Conservation (phyloP, 2,888 invertebrate genomes). For the Dolichomitus sp. region DNA sequence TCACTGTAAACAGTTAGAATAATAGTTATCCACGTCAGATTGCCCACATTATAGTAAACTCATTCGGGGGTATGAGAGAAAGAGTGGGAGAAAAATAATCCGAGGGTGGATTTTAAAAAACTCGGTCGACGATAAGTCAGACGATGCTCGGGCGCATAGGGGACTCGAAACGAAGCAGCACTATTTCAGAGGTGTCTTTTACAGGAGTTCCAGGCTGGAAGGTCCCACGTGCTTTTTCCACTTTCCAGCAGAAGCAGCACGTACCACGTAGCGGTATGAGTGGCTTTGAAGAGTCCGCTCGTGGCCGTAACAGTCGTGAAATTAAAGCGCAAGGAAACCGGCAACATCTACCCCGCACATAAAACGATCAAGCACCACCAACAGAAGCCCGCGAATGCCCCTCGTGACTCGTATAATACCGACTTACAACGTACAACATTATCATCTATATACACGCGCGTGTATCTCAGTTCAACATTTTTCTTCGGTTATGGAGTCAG, state of each 20-base stretch:
- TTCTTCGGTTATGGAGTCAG: background rate
- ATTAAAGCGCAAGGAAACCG: conserved; percentile 37
- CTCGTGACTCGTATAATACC: conserved; percentile 37
- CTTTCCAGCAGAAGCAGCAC: conserved; percentile 27
- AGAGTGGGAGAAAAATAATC: background rate
- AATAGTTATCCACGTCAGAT: conserved; percentile 3
- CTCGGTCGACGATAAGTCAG: conserved; percentile 45
- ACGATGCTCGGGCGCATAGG: conserved; percentile 28
- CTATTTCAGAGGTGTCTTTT: conserved; percentile 56
- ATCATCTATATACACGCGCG: conserved; percentile 20
- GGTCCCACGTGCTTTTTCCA: conserved; percentile 31
- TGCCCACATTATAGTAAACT: conserved; percentile 1
- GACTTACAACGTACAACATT: conserved; percentile 26
- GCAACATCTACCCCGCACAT: conserved; percentile 35
- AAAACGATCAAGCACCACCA: conserved; percentile 38
- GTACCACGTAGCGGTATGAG: conserved; percentile 27
- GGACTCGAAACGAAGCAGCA: conserved; percentile 53
- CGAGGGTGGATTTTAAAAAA: conserved; percentile 15
- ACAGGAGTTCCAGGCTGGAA: conserved; percentile 34
- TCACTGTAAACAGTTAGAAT: background rate
- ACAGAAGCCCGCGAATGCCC: conserved; percentile 14
- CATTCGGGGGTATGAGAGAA: background rate
- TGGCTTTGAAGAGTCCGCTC: conserved; percentile 49
- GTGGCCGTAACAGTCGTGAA: conserved; percentile 44
- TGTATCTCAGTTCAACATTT: background rate